Evolutionary conservation across 2,888 invertebrate species (phyloP).

Genomic region (Endomychus coccineus): DNA sequence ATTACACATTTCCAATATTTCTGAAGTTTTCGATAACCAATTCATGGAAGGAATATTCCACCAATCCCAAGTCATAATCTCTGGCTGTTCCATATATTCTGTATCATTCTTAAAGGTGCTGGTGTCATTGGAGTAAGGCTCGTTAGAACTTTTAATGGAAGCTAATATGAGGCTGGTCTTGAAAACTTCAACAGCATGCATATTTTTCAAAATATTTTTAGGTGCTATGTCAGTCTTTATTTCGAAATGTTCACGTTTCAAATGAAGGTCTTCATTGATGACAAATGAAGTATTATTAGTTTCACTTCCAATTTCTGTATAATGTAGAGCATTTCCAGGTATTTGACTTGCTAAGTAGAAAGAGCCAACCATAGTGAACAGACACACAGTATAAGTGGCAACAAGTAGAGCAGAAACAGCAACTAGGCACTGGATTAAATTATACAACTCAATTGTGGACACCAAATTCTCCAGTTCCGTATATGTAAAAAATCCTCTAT

Average conservation of each 20-base stretch:
- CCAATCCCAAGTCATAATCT: constrained; percentile 40
- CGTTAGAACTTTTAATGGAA: constrained; percentile 29
- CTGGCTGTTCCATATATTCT: constrained; percentile 24
- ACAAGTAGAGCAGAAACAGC: constrained; percentile 52
- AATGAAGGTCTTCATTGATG: no score
- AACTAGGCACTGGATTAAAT: constrained; percentile 47
- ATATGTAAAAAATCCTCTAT: constrained; percentile 78
- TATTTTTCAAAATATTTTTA: not conserved
- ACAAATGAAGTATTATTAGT: no score
- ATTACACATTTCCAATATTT: constrained; percentile 27
- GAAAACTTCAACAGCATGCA: constrained; percentile 34
- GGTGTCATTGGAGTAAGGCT: constrained; percentile 20
- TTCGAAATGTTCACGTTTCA: no score
- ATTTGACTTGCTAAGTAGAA: constrained; percentile 48
- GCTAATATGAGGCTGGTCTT: constrained; percentile 39
- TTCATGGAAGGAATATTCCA: constrained; percentile 41
- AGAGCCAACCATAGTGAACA: constrained; percentile 56
- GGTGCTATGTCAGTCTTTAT: not conserved
- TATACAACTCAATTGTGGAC: constrained; percentile 43
- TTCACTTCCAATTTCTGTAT: no score
- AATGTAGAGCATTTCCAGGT: constrained; percentile 37
- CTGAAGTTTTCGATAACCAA: constrained; percentile 39
- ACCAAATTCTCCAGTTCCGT: constrained; percentile 61
- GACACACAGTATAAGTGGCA: constrained; percentile 53
- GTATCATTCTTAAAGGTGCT: constrained; percentile 15